Conservation (phyloP, 2,888 invertebrate genomes). For the Leucoptera coffeella region DNA sequence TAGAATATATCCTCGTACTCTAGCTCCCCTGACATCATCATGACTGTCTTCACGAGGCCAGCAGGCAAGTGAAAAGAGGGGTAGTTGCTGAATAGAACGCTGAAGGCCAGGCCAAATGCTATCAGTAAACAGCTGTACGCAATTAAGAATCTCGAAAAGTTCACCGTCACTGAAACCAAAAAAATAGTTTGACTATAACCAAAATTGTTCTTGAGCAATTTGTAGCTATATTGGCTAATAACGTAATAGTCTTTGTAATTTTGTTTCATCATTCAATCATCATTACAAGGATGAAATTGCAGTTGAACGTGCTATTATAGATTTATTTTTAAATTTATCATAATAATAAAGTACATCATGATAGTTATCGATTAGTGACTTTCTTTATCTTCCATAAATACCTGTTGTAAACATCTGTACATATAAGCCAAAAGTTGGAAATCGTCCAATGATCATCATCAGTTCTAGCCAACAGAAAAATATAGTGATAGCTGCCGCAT, state of each 20-base stretch:
- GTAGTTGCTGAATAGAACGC: conserved; percentile 74
- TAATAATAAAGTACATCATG: no score
- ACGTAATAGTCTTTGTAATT: no score
- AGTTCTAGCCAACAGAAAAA: conserved; percentile 77
- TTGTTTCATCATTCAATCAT: no score
- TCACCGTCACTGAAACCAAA: conserved; percentile 60
- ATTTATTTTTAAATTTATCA: no score
- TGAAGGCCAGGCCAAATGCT: conserved; percentile 75
- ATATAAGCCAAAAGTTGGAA: conserved; percentile 80
- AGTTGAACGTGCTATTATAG: no score
- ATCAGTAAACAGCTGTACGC: conserved; percentile 76
- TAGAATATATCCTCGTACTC: conserved; percentile 83
- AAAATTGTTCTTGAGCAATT: no score
- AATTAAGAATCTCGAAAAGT: conserved; percentile 74
- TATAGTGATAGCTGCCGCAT: conserved; percentile 72
- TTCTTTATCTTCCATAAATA: no score
- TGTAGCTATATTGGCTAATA: no score
- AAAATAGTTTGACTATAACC: no score
- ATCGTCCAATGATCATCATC: conserved; percentile 80
- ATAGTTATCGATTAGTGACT: no score
- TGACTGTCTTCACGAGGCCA: conserved; percentile 68
- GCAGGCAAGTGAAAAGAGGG: conserved; percentile 63
- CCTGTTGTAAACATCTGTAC: conserved; percentile 84
- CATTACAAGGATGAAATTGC: no score
- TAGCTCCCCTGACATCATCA: conserved; percentile 86